Conservation (phyloP, 1,140 invertebrate genomes). For the Hyles euphorbiae region DNA sequence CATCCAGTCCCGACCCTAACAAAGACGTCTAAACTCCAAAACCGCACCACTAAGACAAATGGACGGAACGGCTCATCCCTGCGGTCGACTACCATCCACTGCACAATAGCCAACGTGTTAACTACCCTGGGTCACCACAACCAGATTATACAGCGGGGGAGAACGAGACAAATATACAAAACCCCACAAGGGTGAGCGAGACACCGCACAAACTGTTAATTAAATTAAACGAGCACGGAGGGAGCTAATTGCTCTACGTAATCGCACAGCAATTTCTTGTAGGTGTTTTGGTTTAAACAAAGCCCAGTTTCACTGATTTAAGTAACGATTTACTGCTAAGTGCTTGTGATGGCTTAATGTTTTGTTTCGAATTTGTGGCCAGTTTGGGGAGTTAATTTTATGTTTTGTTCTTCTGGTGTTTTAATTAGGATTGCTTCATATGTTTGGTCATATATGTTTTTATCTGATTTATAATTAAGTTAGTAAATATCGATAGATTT, state of each 20-base stretch:
- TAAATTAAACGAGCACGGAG: slow-evolving; percentile 28
- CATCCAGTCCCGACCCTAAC: too few relatives aligned
- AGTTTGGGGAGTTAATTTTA: too few relatives aligned
- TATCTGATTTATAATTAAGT: too few relatives aligned
- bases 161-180: slow-evolving; percentile 7
- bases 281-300: slow-evolving; percentile 4
- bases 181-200: slow-evolving; percentile 11
- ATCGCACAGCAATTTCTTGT: slow-evolving; percentile 17
- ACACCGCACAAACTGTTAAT: slow-evolving; percentile 21
- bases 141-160: slow-evolving; percentile 23
- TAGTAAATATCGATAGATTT: too few relatives aligned
- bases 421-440: too few relatives aligned
- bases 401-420: too few relatives aligned
- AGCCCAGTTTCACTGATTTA: too few relatives aligned
- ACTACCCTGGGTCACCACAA: slow-evolving; percentile 34
- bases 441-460: too few relatives aligned
- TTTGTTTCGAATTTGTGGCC: too few relatives aligned
- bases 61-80: slow-evolving; percentile 30
- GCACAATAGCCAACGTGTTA: slow-evolving; percentile 33
- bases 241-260: slow-evolving; percentile 25
- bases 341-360: too few relatives aligned
- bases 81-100: slow-evolving; percentile 13
- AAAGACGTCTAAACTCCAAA: too few relatives aligned
- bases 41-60: slow-evolving; percentile 22
- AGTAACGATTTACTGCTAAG: too few relatives aligned